phyloP scores from a whole-genome alignment of 2,113 vertebrate species.

The Triplophysa rosa region DNA sequence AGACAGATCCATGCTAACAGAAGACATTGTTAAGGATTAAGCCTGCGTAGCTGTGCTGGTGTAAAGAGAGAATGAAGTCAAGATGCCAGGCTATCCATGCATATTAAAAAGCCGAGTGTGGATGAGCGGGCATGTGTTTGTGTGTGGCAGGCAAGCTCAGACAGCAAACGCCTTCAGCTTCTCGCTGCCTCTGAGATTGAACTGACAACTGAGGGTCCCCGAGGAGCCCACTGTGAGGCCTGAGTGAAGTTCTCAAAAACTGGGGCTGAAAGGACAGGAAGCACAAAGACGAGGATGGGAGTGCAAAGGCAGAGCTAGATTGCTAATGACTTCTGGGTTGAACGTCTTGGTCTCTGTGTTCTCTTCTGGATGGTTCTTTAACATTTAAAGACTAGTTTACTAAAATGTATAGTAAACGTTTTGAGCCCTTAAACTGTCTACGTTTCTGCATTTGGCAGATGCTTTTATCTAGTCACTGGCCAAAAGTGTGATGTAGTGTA shows the following conservation, averaged over 20 bases:
- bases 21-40: background rate
- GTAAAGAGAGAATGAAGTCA: constrained; percentile 7
- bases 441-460: too few relatives aligned
- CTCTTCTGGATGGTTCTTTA: background rate
- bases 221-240: constrained; percentile 41
- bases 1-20: background rate
- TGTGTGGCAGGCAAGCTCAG: constrained; percentile 15
- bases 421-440: too few relatives aligned
- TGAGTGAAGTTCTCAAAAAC: constrained; percentile 40
- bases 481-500: too few relatives aligned
- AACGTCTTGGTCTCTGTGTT: constrained; percentile 1
- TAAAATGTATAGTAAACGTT: background rate
- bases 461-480: too few relatives aligned
- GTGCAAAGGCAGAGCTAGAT: background rate
- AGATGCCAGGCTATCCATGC: constrained; percentile 29
- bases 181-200: constrained; percentile 47
- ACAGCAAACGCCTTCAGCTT: constrained; percentile 47
- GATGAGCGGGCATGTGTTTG: constrained; percentile 1
- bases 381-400: background rate
- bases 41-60: constrained; percentile 1
- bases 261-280: constrained; percentile 33
- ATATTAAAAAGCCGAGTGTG: constrained; percentile 35
- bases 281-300: constrained; percentile 32
- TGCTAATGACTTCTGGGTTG: background rate
- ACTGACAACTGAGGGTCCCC: constrained; percentile 59